Conservation (phyloP, 2,113 vertebrate species). For the Bos indicus region DNA sequence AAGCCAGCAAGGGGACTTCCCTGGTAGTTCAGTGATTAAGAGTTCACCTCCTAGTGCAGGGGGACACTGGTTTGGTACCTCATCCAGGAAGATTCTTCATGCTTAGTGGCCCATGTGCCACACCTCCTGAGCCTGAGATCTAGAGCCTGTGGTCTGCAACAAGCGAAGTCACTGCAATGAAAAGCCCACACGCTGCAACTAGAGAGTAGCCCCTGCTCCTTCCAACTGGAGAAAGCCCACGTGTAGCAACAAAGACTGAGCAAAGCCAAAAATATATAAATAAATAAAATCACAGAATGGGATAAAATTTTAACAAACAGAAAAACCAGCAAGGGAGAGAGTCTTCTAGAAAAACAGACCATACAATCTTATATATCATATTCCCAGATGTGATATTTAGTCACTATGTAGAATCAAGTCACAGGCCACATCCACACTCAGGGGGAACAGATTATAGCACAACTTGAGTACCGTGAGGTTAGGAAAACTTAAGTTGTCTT, state of each 20-base stretch:
- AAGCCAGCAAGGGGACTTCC: neutral
- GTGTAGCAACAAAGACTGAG: neutral
- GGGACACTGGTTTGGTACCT: neutral
- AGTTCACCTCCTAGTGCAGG: neutral
- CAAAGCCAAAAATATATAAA: neutral
- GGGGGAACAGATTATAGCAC: neutral
- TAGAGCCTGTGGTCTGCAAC: neutral
- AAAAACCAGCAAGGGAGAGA: neutral
- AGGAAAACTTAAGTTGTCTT: neutral
- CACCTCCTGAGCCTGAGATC: neutral
- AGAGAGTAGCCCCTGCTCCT: neutral
- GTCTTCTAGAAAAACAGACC: neutral
- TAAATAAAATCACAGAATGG: neutral
- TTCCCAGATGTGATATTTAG: neutral
- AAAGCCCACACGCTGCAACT: neutral
- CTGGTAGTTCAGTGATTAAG: neutral
- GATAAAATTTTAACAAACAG: neutral
- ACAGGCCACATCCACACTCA: neutral
- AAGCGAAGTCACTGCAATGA: neutral
- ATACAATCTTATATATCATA: neutral
- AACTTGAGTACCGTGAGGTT: neutral
- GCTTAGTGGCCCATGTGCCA: neutral
- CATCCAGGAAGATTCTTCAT: neutral
- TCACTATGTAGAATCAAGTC: neutral
- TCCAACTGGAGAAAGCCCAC: neutral